phyloP scores from a whole-genome alignment of 2,113 vertebrate genomes.

The Crotophaga sulcirostris region DNA sequence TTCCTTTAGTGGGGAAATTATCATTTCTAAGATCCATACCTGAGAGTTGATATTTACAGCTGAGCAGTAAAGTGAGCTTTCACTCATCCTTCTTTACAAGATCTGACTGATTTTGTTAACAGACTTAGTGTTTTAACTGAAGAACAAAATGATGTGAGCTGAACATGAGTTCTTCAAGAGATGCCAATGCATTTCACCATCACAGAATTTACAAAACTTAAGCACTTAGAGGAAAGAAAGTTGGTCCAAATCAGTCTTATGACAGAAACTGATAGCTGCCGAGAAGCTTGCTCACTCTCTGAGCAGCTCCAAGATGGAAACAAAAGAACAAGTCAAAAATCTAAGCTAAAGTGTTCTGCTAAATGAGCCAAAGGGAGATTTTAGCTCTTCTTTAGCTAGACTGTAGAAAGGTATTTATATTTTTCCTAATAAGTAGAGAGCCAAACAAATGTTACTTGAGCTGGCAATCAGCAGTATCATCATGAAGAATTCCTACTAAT shows the following conservation, averaged over 20 bases:
- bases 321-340: not conserved
- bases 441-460: not conserved
- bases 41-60: not conserved
- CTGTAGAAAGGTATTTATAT: not conserved
- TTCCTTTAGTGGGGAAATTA: not conserved
- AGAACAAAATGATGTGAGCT: not conserved
- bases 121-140: not conserved
- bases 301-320: not conserved
- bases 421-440: not conserved
- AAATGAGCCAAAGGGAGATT: not conserved
- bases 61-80: not conserved
- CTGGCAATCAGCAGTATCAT: not conserved
- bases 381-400: not conserved
- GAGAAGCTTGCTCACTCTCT: not conserved
- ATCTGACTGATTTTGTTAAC: not conserved
- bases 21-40: not conserved
- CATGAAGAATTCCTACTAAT: not conserved
- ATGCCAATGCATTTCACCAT: fast-evolving
- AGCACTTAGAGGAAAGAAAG: not conserved
- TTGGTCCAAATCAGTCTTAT: not conserved
- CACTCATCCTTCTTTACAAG: not conserved
- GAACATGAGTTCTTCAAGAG: not conserved
- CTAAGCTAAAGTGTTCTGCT: not conserved
- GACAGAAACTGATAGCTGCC: not conserved
- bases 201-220: not conserved